phyloP scores from a whole-genome alignment of 2,113 vertebrate species.

The Dendrocopos noguchii region DNA sequence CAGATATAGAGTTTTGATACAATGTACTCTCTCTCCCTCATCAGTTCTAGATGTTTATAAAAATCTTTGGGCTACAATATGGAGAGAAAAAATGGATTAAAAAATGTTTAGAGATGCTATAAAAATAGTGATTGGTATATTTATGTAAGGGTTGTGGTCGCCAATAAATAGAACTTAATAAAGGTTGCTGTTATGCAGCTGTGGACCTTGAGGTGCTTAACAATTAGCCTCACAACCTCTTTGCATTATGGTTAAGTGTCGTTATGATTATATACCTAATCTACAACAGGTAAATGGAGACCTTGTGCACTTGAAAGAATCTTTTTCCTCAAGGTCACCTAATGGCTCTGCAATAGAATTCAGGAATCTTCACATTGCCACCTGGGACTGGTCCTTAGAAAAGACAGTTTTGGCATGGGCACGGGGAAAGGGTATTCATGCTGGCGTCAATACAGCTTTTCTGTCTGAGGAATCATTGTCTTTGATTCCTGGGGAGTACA shows the following conservation, averaged over 20 bases:
- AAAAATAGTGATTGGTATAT: neutral
- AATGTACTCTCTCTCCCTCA: neutral
- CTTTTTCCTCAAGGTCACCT: slow-evolving; percentile 20
- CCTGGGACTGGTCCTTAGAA: slow-evolving; percentile 44
- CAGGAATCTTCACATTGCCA: neutral
- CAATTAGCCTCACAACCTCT: slow-evolving; percentile 1
- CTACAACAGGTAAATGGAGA: slow-evolving; percentile 14
- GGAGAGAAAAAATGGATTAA: neutral
- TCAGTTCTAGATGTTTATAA: neutral
- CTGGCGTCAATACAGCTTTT: neutral
- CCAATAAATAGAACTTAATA: slow-evolving; percentile 24
- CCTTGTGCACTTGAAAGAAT: slow-evolving; percentile 10
- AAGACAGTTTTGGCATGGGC: neutral
- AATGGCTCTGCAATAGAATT: neutral
- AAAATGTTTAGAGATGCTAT: neutral
- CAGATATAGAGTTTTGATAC: neutral
- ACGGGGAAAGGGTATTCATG: neutral
- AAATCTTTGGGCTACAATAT: neutral
- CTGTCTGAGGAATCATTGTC: slow-evolving; percentile 5
- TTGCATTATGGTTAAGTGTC: neutral
- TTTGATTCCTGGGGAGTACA: neutral
- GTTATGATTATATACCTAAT: neutral
- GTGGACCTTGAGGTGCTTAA: slow-evolving; percentile 30
- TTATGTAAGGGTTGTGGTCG: neutral
- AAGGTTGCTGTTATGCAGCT: neutral